Conservation (phyloP, 2,888 invertebrate genomes). For the Ethmia dodecea region DNA sequence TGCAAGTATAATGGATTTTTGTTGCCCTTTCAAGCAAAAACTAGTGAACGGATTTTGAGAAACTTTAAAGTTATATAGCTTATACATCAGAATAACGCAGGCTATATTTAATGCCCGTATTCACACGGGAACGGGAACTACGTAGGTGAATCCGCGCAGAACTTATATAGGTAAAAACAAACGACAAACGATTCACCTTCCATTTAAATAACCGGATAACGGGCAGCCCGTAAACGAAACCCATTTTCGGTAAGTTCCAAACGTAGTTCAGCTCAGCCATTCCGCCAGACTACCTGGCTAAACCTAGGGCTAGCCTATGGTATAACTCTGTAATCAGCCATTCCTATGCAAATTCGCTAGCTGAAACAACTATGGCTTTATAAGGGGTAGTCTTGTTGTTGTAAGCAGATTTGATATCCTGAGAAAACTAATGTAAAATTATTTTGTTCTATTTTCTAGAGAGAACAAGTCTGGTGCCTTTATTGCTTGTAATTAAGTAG, state of each 20-base stretch:
- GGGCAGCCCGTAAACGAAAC: constrained; percentile 14
- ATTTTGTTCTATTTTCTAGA: not conserved
- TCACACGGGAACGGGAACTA: too few relatives aligned
- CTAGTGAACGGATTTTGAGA: too few relatives aligned
- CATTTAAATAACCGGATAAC: constrained; percentile 2
- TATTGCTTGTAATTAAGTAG: too few relatives aligned
- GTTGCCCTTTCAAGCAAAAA: too few relatives aligned
- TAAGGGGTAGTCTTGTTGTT: constrained; percentile 26
- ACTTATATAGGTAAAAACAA: too few relatives aligned
- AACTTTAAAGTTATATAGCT: too few relatives aligned
- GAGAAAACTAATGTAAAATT: not conserved
- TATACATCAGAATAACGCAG: too few relatives aligned
- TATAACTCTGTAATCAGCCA: constrained; percentile 69
- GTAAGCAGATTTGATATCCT: not conserved
- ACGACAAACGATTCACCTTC: too few relatives aligned
- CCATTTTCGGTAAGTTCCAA: constrained; percentile 31
- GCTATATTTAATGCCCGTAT: too few relatives aligned
- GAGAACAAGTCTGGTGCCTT: not conserved
- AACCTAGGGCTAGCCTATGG: constrained; percentile 53
- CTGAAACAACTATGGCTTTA: constrained; percentile 73
- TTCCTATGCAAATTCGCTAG: constrained; percentile 71
- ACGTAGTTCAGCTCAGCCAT: constrained; percentile 24
- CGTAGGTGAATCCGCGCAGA: too few relatives aligned
- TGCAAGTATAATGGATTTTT: too few relatives aligned
- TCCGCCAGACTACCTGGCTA: constrained; percentile 25